Percentiles rank a stretch among this genome's conserved stretches.
These are phyloP conservation scores for Cyclina sinensis DNA, from an alignment of 1,140 invertebrate genomes.

Conservation along the genomic window DNA sequence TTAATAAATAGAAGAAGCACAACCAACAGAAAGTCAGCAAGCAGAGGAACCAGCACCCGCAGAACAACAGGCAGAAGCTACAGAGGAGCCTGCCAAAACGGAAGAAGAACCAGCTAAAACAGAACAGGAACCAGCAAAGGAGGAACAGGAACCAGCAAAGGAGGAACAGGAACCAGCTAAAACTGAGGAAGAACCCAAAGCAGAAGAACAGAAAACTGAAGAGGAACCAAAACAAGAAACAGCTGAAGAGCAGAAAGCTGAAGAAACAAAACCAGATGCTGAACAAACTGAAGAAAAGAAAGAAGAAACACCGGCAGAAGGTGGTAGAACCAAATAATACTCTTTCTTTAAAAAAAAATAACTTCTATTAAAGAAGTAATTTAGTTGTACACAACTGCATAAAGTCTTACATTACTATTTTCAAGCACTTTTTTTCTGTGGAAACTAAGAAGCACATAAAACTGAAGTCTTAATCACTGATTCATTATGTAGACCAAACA, in stretches of 20 bases:
- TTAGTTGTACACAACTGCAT: no score
- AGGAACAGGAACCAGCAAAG: conserved; percentile 47
- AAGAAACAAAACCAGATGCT: conserved; percentile 18
- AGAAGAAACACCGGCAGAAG: conserved; percentile 48
- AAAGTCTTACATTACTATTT: no score
- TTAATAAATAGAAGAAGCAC: not conserved
- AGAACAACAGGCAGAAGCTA: conserved; percentile 36
- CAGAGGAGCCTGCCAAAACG: conserved; percentile 36
- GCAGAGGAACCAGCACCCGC: not conserved
- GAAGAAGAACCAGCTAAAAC: conserved; percentile 44
- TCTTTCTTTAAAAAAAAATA: no score
- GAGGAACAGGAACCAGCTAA: conserved; percentile 34
- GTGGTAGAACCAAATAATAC: not conserved
- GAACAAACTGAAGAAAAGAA: conserved; percentile 48
- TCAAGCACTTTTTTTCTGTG: no score
- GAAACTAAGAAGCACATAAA: no score
- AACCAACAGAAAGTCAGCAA: not conserved
- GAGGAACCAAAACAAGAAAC: conserved; percentile 32
- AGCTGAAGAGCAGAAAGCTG: not conserved
- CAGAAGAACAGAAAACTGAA: conserved; percentile 10
- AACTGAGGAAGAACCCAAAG: conserved; percentile 42
- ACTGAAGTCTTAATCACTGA: no score
- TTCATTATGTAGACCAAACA: no score
- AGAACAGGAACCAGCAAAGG: conserved; percentile 41
- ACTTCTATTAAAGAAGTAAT: no score